phyloP scores from a whole-genome alignment of 1,140 invertebrate genomes.

The Microplitis demolitor region DNA sequence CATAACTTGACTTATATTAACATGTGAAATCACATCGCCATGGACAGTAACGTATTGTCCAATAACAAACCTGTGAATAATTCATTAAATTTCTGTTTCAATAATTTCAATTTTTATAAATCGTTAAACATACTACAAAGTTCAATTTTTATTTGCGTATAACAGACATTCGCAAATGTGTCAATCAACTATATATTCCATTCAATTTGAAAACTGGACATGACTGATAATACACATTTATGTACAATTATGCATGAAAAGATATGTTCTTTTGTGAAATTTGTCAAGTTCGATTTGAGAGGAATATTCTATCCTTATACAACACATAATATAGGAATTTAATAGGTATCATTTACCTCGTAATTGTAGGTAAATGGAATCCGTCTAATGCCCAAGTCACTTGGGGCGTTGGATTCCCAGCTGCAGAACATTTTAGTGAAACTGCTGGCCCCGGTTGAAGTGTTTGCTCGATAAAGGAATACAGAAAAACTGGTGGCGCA shows the following conservation, averaged over 20 bases:
- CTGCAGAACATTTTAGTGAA: slow-evolving; percentile 83
- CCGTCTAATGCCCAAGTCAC: slow-evolving; percentile 84
- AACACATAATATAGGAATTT: too few relatives aligned
- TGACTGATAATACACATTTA: too few relatives aligned
- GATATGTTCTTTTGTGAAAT: too few relatives aligned
- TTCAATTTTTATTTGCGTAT: background rate
- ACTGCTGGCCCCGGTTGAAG: slow-evolving; percentile 82
- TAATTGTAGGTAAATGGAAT: slow-evolving; percentile 73
- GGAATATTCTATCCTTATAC: too few relatives aligned
- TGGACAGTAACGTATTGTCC: slow-evolving; percentile 81
- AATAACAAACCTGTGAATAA: slow-evolving; percentile 72
- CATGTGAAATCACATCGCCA: slow-evolving; percentile 84
- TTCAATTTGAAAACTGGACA: too few relatives aligned
- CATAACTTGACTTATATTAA: slow-evolving; percentile 83
- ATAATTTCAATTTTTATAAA: background rate
- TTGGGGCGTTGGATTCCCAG: slow-evolving; percentile 84
- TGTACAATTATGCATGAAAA: too few relatives aligned
- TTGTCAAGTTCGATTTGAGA: too few relatives aligned
- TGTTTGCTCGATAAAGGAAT: slow-evolving; percentile 84
- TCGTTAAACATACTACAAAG: too few relatives aligned
- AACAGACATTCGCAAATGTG: too few relatives aligned
- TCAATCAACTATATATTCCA: too few relatives aligned
- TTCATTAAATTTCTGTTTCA: slow-evolving; percentile 11
- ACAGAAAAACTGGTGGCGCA: slow-evolving; percentile 79
- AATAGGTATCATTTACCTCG: slow-evolving; percentile 62